Evolutionary conservation across 2,888 invertebrate species (phyloP).

Genomic region (Patella depressa): DNA sequence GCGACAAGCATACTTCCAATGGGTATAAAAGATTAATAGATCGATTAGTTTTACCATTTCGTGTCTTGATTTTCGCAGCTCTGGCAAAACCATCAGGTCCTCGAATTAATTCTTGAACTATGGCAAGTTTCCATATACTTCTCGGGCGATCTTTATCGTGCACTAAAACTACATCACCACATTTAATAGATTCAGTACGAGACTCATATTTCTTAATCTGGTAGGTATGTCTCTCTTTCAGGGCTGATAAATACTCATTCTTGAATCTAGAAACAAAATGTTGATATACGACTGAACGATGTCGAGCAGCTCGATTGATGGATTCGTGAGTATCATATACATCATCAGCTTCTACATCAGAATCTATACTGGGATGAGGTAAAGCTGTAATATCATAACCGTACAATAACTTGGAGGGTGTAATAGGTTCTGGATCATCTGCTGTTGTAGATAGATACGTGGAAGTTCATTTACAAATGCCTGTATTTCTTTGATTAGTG

Average conservation of each 20-base stretch:
- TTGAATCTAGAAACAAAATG: not conserved
- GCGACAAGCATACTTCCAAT: not conserved
- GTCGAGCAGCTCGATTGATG: not conserved
- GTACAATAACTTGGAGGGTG: not conserved
- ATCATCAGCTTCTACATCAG: slow-evolving; percentile 5
- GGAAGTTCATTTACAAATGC: not conserved
- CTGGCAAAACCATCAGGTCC: not conserved
- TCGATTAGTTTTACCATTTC: too few species aligned
- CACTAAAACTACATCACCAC: not conserved
- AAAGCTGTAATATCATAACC: not conserved
- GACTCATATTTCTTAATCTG: not conserved
- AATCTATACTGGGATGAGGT: not conserved
- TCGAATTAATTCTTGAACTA: not conserved
- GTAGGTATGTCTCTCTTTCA: not conserved
- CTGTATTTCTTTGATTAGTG: not conserved
- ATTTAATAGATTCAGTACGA: not conserved
- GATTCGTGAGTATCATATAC: not conserved
- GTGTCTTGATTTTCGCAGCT: not conserved
- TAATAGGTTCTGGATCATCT: slow-evolving; percentile 4
- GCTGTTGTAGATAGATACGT: not conserved
- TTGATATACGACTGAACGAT: not conserved
- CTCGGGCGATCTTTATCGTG: not conserved
- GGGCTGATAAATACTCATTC: not conserved
- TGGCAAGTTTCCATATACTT: not conserved
- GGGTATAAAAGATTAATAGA: not conserved